Evolutionary conservation across 1,140 invertebrate genomes (phyloP).

Genomic region (Calephelis virginiensis): DNA sequence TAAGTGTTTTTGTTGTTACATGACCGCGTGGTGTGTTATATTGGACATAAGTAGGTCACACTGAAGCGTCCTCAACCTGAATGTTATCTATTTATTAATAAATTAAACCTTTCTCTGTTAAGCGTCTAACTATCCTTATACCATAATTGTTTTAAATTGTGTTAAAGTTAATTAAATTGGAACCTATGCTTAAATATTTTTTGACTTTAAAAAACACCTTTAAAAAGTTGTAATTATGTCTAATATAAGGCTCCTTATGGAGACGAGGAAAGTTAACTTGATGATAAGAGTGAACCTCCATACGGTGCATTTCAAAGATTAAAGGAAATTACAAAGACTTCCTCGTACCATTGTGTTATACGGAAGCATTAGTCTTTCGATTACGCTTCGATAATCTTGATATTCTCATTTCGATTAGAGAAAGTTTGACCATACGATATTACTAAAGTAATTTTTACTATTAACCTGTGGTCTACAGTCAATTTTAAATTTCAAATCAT

Average conservation of each 20-base stretch:
- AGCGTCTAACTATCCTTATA: no score
- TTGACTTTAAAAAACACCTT: no score
- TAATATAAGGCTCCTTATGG: no score
- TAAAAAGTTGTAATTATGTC: no score
- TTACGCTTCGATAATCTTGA: conserved; percentile 58
- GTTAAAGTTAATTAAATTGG: no score
- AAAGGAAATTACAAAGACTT: conserved; percentile 42
- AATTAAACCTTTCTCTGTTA: conserved; percentile 3
- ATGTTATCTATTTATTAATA: conserved; percentile 37
- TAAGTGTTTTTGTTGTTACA: conserved; percentile 32
- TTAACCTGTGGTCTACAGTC: conserved; percentile 8
- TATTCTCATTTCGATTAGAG: conserved; percentile 53
- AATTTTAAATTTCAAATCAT: conserved; percentile 24
- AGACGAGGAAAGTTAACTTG: no score
- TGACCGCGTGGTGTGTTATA: neutral
- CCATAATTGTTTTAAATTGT: no score
- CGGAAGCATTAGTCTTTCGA: conserved; percentile 59
- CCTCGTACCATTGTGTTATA: conserved; percentile 49
- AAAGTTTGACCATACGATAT: conserved; percentile 49
- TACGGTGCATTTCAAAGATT: conserved; percentile 4
- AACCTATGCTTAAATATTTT: no score
- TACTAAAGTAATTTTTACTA: conserved; percentile 27
- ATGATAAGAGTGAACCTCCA: neutral
- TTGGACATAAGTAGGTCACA: conserved; percentile 56
- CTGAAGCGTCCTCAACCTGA: conserved; percentile 59